Percentiles rank a stretch among this genome's conserved stretches.
Conservation (phyloP, 2,888 invertebrate genomes). For the Dioctria rufipes region DNA sequence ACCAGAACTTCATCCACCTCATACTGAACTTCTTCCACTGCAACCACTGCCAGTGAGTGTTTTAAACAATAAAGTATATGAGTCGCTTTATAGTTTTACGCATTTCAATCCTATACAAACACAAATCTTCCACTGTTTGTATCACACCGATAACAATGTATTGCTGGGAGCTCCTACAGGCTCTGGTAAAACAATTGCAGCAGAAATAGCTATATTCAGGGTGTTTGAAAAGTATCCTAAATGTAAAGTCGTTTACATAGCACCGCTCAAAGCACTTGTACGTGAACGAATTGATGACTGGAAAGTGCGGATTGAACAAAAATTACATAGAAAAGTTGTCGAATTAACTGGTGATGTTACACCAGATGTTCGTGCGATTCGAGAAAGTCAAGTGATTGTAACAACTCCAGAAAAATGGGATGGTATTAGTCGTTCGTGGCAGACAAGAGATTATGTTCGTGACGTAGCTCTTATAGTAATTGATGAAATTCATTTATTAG, state of each 20-base stretch:
- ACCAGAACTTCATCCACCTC: slow-evolving; percentile 92
- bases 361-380: slow-evolving; percentile 87
- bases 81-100: slow-evolving; percentile 89
- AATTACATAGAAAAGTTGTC: slow-evolving; percentile 86
- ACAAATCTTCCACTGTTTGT: slow-evolving; percentile 96
- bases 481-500: slow-evolving; percentile 98
- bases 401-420: slow-evolving; percentile 99
- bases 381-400: slow-evolving; percentile 91
- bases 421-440: slow-evolving; percentile 98
- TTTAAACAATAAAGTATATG: slow-evolving; percentile 82
- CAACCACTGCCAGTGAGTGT: slow-evolving; percentile 91
- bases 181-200: slow-evolving; percentile 98
- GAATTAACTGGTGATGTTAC: slow-evolving; percentile 96
- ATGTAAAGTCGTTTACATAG: slow-evolving; percentile 96
- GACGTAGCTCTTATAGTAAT: slow-evolving; percentile 94
- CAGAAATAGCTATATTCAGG: slow-evolving; percentile 97
- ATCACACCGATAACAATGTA: slow-evolving; percentile 94
- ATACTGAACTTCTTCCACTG: slow-evolving; percentile 92
- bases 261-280: slow-evolving; percentile 97
- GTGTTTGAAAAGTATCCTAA: slow-evolving; percentile 87
- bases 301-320: slow-evolving; percentile 83
- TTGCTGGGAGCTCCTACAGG: slow-evolving; percentile 88
- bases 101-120: slow-evolving; percentile 99
- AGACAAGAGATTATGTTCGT: slow-evolving; percentile 93
- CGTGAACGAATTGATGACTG: slow-evolving; percentile 97